Base-by-base conservation (phyloP, 2,113 vertebrate species). In the Sprattus sprattus region DNA sequence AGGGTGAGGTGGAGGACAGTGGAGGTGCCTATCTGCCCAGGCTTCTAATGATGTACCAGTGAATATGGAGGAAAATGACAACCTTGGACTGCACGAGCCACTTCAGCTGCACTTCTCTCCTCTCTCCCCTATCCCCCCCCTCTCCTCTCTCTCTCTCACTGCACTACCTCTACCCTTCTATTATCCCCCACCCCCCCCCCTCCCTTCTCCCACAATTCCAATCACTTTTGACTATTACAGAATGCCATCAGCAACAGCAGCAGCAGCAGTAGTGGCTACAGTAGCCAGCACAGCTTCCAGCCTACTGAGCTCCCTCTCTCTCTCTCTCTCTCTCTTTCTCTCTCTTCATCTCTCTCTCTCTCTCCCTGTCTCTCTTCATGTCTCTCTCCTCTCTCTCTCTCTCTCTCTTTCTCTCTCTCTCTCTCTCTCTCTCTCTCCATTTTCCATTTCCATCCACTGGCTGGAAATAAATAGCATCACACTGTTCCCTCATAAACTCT, bases 151-250 rank as follows among this genome's bases (percentile, higher is more conserved):
- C 64, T 18, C n/a, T 45, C 71, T 25, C 3, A 0, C 25, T 3
- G 6, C 87, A 81, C 83, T 71, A 11, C 64, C 64, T 71, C 64
- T 32, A 71, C 6, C 60, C 60, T n/a, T 64, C 60, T 8, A 64
- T 64, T 28, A 25, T 28, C 64, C 25, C 64, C 83, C 83, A 81
- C 67, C 84, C 81, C 45, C 11, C 80, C 46, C 57, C 45, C 16
- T 10, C 78, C 47, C 39, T 82, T n/a, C 57, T 32, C 85, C 60
- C 18, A 39, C 67, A 32, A 85, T 80, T 84, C 78, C 84, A 89
- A 89, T 90, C 88, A 89, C 78, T 89, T 85, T 82, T 90, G 86
- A 91, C 87, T 91, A 88, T 90, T 87, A 60, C 90, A 87, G 49
- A 87, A 67, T 84, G 88, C 88, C 81, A 84, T 82, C 83, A 9